These are phyloP conservation scores for Ariopsis seemanni DNA, from an alignment of 2,113 vertebrate species.

Conservation along the genomic window DNA sequence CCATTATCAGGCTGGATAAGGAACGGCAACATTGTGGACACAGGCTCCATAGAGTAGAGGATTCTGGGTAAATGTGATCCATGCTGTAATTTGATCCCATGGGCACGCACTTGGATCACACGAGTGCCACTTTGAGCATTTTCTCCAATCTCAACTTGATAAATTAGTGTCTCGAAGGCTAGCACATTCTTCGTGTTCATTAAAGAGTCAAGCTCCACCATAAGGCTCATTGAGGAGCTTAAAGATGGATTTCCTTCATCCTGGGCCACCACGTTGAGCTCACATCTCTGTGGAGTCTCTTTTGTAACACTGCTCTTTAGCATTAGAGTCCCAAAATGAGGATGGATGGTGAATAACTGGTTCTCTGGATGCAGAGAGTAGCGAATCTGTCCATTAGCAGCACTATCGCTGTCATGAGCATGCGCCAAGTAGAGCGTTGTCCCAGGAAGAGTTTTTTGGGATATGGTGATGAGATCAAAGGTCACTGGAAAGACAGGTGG, in stretches of 20 bases:
- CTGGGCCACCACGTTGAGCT: slow-evolving; percentile 74
- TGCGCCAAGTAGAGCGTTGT: slow-evolving; percentile 82
- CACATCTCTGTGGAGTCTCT: slow-evolving; percentile 53
- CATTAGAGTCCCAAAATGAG: slow-evolving; percentile 72
- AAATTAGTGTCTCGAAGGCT: slow-evolving; percentile 83
- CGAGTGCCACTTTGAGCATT: slow-evolving; percentile 63
- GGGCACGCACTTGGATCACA: slow-evolving; percentile 80
- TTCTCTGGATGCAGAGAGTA: slow-evolving; percentile 70
- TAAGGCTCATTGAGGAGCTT: slow-evolving; percentile 73
- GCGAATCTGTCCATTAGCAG: slow-evolving; percentile 76
- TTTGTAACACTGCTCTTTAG: slow-evolving; percentile 70
- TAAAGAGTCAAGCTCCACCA: slow-evolving; percentile 69
- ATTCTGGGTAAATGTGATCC: slow-evolving; percentile 17
- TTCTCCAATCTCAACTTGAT: slow-evolving; percentile 86
- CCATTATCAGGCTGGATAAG: slow-evolving; percentile 76
- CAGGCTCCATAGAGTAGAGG: slow-evolving; percentile 73
- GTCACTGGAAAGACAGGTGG: slow-evolving; percentile 73
- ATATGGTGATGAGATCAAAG: slow-evolving; percentile 70
- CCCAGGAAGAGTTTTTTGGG: slow-evolving; percentile 72
- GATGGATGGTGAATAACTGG: slow-evolving; percentile 75
- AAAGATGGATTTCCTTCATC: slow-evolving; percentile 78
- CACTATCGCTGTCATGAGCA: slow-evolving; percentile 85
- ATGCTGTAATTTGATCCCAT: slow-evolving; percentile 39
- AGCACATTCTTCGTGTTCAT: slow-evolving; percentile 63
- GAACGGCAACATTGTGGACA: slow-evolving; percentile 69